Percentiles rank a stretch among this genome's conserved stretches.
phyloP scores from a whole-genome alignment of 2,797 vertebrate species.

The Epinephelus malabaricus region DNA sequence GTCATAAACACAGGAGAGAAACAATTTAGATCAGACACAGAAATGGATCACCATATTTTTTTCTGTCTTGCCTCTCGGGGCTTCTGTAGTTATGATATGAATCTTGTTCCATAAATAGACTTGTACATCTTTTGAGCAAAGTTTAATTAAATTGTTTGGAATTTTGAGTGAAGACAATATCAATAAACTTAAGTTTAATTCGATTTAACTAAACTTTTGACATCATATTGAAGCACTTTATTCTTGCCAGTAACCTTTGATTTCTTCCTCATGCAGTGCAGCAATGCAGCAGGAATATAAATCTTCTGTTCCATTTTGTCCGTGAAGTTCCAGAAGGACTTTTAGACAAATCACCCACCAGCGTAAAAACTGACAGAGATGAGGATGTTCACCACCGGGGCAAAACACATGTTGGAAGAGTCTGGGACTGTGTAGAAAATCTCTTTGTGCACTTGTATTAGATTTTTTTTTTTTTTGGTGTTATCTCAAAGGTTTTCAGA shows the following conservation, averaged over 20 bases:
- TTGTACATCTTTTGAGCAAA: not conserved
- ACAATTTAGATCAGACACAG: too few species aligned
- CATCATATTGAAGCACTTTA: not conserved
- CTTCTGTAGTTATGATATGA: constrained; percentile 19
- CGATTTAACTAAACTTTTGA: not conserved
- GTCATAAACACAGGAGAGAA: too few species aligned
- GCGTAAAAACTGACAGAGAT: not conserved
- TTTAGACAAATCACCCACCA: constrained; percentile 57
- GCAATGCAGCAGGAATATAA: constrained; percentile 3
- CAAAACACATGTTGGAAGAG: constrained; percentile 30
- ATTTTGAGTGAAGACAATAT: not conserved
- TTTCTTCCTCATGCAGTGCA: not conserved
- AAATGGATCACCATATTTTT: too few species aligned
- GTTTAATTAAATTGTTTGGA: not conserved
- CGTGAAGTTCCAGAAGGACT: not conserved
- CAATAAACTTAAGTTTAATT: not conserved
- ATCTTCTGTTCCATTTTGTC: too few species aligned
- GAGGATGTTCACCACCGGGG: not conserved
- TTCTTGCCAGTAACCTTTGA: not conserved
- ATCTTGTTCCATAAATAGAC: not conserved
- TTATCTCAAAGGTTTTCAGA: constrained; percentile 28
- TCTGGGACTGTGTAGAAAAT: constrained; percentile 27
- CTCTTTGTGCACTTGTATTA: constrained; percentile 53
- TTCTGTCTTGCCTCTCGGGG: too few species aligned
- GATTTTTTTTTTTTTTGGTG: constrained; percentile 41